A percentile compares a stretch with the other conserved stretches of the same genome.
Evolutionary conservation across 2,888 invertebrate species (phyloP).

Genomic region (Aporophyla lueneburgensis): DNA sequence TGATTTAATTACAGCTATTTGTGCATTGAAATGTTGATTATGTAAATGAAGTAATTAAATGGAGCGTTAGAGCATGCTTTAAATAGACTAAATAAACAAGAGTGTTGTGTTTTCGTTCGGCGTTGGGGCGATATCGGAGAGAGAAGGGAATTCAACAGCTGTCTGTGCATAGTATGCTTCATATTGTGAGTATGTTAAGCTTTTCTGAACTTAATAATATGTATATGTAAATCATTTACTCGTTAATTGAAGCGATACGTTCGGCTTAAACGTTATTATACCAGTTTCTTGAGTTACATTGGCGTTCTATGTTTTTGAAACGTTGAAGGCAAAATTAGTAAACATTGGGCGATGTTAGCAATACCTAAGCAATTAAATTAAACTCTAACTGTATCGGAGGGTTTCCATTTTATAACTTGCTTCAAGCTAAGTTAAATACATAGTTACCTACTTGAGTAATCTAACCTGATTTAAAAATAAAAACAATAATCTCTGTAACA

Average conservation of each 20-base stretch:
- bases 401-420: constrained; percentile 6
- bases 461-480: neutral
- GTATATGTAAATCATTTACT: constrained; percentile 9
- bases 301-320: constrained; percentile 49
- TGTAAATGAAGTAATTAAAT: constrained; percentile 58
- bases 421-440: neutral
- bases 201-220: constrained; percentile 36
- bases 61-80: constrained; percentile 52
- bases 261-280: neutral
- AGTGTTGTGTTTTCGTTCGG: constrained; percentile 85
- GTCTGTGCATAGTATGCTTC: constrained; percentile 88
- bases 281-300: neutral
- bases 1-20: constrained; percentile 63
- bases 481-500: neutral
- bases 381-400: neutral
- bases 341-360: constrained; percentile 35
- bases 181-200: constrained; percentile 83
- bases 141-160: constrained; percentile 83
- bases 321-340: constrained; percentile 33
- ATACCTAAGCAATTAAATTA: constrained; percentile 10
- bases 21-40: constrained; percentile 64
- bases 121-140: constrained; percentile 76
- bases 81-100: constrained; percentile 76
- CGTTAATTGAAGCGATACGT: neutral
- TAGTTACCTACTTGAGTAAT: neutral